phyloP scores from a whole-genome alignment of 2,888 invertebrate genomes.

The Aphodius granarius region DNA sequence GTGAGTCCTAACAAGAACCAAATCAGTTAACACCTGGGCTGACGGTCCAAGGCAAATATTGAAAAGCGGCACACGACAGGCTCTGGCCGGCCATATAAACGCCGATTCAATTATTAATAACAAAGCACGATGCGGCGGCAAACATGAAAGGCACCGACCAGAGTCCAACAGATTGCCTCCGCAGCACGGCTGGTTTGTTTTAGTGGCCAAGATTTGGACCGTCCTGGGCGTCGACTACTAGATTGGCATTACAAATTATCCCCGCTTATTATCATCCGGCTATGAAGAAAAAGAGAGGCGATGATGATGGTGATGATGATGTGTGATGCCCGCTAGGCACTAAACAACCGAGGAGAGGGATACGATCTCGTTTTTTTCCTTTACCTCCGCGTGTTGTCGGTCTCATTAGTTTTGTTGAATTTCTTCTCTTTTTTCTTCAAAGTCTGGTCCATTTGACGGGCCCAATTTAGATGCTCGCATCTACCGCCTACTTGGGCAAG shows the following conservation, averaged over 20 bases:
- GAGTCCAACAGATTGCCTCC: neutral
- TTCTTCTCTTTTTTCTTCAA: neutral
- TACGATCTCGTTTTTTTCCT: slow-evolving; percentile 14
- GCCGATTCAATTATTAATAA: neutral
- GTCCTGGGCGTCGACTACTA: neutral
- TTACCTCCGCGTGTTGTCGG: neutral
- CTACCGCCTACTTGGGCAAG: neutral
- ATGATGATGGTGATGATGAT: neutral
- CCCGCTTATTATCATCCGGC: neutral
- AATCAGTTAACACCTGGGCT: neutral
- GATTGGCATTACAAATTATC: neutral
- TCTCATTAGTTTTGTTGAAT: neutral
- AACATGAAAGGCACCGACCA: neutral
- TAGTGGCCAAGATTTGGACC: neutral
- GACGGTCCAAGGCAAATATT: neutral
- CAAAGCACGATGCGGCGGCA: neutral
- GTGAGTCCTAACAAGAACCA: neutral
- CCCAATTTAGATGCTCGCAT: neutral
- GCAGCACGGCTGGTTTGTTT: neutral
- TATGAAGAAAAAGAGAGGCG: neutral
- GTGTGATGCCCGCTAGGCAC: slow-evolving; percentile 5
- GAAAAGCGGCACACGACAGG: neutral
- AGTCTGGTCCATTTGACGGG: neutral
- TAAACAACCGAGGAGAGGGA: slow-evolving; percentile 12
- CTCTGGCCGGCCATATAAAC: neutral